phyloP scores from a whole-genome alignment of 2,113 vertebrate species.

The Neofelis nebulosa region DNA sequence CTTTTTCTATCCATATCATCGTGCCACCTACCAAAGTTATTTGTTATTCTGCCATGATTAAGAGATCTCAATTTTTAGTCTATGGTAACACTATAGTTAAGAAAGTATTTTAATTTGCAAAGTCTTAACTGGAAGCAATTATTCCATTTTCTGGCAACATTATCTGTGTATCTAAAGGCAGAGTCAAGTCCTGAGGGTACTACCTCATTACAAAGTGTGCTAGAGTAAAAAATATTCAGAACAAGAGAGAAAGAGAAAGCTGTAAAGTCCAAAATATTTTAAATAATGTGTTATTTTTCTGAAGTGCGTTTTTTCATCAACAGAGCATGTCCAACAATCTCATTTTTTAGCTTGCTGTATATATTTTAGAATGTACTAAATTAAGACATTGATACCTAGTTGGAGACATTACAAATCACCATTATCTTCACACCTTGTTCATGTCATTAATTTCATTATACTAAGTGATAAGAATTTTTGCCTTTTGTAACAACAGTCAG shows the following conservation, averaged over 20 bases:
- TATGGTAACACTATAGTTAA: neutral
- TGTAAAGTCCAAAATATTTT: neutral
- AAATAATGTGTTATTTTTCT: conserved; percentile 32
- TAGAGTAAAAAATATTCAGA: neutral
- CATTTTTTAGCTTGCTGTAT: neutral
- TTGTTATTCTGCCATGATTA: neutral
- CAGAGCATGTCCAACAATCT: neutral
- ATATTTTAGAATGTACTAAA: neutral
- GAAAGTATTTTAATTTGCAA: conserved; percentile 48
- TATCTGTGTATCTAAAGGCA: conserved; percentile 44
- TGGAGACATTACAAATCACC: neutral
- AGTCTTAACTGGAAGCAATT: conserved; percentile 40
- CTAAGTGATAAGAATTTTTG: neutral
- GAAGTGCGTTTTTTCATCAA: conserved; percentile 30
- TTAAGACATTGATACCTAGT: neutral
- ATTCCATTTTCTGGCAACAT: conserved; percentile 19
- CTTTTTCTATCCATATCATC: neutral
- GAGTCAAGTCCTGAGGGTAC: conserved; percentile 14
- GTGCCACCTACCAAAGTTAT: neutral
- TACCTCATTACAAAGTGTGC: conserved; percentile 27
- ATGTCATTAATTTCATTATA: neutral
- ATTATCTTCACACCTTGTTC: neutral
- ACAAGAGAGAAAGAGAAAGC: neutral
- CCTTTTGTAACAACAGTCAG: neutral
- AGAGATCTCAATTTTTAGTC: conserved; percentile 11